Percentiles rank a stretch among this genome's conserved stretches.
Conservation (phyloP, 2,113 vertebrate genomes). For the Oreochromis tanganicae region DNA sequence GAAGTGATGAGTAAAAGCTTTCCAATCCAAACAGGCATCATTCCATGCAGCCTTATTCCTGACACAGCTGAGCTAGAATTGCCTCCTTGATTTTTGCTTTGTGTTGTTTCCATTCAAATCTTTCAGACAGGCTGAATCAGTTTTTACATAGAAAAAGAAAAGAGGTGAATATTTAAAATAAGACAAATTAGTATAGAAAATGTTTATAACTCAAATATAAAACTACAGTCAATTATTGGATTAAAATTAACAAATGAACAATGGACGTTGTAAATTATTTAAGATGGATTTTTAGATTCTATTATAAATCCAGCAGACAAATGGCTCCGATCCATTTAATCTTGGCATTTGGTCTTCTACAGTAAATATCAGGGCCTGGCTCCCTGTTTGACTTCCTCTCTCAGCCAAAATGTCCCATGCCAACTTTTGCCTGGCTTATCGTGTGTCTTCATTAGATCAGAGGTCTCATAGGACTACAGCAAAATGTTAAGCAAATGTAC, state of each 20-base stretch:
- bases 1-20: not conserved
- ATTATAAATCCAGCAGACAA: not conserved
- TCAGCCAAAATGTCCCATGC: not conserved
- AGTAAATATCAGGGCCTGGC: conserved; percentile 8
- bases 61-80: not conserved
- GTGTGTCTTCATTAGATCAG: not conserved
- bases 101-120: not conserved
- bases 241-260: not conserved
- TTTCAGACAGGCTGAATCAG: not conserved
- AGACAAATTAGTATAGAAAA: not conserved
- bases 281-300: not conserved
- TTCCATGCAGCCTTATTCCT: not conserved
- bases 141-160: not conserved
- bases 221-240: not conserved
- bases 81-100: not conserved
- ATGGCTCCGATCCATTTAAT: not conserved
- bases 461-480: not conserved
- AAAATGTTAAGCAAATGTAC: not conserved
- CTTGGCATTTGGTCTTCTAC: not conserved
- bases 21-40: not conserved
- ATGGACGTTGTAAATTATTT: not conserved
- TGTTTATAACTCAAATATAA: not conserved
- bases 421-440: not conserved
- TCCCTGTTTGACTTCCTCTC: not conserved
- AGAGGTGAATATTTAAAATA: not conserved